Conservation (phyloP, 1,140 invertebrate species). For the Teleogryllus occipitalis region DNA sequence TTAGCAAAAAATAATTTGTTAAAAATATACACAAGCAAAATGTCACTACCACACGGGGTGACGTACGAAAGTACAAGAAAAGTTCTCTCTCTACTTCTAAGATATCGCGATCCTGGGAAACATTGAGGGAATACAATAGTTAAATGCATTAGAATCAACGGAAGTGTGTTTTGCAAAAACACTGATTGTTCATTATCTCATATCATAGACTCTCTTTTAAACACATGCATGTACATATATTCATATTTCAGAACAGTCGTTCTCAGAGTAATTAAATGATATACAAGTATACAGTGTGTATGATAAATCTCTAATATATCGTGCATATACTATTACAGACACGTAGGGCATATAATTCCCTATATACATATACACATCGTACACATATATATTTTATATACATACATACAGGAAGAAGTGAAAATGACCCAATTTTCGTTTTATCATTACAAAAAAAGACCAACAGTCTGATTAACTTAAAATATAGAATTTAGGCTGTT, state of each 20-base stretch:
- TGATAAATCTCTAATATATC: not conserved
- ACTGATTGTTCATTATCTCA: not conserved
- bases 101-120: not conserved
- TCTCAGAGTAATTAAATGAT: not conserved
- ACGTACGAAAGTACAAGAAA: not conserved
- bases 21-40: not conserved
- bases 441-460: not conserved
- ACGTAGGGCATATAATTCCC: not conserved
- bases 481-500: not conserved
- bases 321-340: not conserved
- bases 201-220: not conserved
- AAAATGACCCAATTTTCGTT: not conserved
- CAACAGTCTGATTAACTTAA: not conserved
- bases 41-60: not conserved
- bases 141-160: not conserved
- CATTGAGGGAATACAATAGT: not conserved
- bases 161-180: not conserved
- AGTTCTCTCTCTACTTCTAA: not conserved
- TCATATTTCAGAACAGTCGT: not conserved
- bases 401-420: conserved; percentile 4
- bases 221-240: not conserved
- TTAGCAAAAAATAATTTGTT: not conserved
- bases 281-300: not conserved
- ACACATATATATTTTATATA: not conserved
- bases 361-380: not conserved